Conservation (phyloP, 2,113 vertebrate species). For the Siniperca chuatsi region DNA sequence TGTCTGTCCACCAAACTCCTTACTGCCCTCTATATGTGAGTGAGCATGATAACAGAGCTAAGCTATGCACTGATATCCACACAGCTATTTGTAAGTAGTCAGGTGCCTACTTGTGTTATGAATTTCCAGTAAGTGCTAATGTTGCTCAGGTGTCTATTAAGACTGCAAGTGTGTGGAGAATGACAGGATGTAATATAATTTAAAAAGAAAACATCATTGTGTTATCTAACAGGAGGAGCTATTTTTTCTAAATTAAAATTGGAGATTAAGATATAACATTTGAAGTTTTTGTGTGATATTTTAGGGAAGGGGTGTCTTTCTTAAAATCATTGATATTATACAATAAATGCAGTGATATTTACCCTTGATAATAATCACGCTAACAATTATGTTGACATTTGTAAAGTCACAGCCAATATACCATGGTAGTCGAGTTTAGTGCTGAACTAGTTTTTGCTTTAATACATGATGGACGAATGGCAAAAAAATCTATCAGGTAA, state of each 20-base stretch:
- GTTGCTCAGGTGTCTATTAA: background rate
- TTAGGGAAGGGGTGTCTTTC: background rate
- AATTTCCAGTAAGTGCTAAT: background rate
- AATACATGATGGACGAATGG: background rate
- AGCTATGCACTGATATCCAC: background rate
- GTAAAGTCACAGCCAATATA: background rate
- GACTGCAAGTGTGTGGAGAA: background rate
- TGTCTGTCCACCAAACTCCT: background rate
- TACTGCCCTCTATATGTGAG: constrained; percentile 10
- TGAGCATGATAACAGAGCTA: background rate
- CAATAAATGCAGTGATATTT: background rate
- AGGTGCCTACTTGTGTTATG: background rate
- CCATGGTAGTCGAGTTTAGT: too few relatives aligned
- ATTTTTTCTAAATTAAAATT: background rate
- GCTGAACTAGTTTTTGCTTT: background rate
- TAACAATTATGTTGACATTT: background rate
- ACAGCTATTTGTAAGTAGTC: background rate
- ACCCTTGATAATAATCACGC: background rate
- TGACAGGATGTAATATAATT: background rate
- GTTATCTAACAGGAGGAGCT: background rate
- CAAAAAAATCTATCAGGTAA: background rate
- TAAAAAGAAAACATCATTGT: too few relatives aligned
- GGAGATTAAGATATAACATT: background rate
- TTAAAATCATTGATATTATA: background rate
- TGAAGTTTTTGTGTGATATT: background rate